Base-by-base conservation (phyloP, 92 coral and sea anemone species). In the Porites evermanni region DNA sequence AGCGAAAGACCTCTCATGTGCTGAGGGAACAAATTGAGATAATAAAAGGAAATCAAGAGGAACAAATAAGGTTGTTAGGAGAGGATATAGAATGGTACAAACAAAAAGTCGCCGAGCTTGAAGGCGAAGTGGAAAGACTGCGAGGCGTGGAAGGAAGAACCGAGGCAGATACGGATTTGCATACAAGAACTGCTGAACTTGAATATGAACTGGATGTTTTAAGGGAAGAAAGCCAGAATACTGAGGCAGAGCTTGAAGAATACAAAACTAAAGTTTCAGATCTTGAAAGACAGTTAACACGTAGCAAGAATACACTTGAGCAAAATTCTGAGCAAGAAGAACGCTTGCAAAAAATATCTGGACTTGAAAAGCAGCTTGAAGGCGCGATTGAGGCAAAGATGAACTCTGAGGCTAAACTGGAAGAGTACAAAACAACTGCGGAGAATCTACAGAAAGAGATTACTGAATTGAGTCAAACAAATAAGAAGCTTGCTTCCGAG, bases 41-140 rank as follows among this genome's bases (percentile, higher is more conserved):
- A 61, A 87, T 93, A 47, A 93, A 80, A 71, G 93, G 69, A 11
- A 78, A 73, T 63, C 91, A 90, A 26, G 90, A 83, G 18, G 91
- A 80, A 68, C 81, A 83, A 67, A 91, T 85, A 19, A 88, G 91
- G 63, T 60, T 83, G 78, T 88, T 93, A 12, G 81, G 76, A 13
- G 92, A 91, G 63, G 91, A 97, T 79, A 53, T 92, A n/a, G 89
- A 84, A 78, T 87, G 72, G 83, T 88, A 86, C 18, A 94, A 88
- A 78, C 68, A 71, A 51, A 97, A 92, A 84, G 83, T 93, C 47
- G 67, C 86, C 0, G 88, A 94, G 67, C 77, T 91, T 10, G 96
- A 93, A 20, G 70, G 68, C 61, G 82, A 94, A 66, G 70, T 94
- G 52, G 76, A 81, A 82, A 75, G 79, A 56, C 70, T 79, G 70